Percentiles rank a stretch among this genome's conserved stretches.
Conservation (phyloP, 2,113 vertebrate genomes). For the Ptilorrhoa leucosticta region DNA sequence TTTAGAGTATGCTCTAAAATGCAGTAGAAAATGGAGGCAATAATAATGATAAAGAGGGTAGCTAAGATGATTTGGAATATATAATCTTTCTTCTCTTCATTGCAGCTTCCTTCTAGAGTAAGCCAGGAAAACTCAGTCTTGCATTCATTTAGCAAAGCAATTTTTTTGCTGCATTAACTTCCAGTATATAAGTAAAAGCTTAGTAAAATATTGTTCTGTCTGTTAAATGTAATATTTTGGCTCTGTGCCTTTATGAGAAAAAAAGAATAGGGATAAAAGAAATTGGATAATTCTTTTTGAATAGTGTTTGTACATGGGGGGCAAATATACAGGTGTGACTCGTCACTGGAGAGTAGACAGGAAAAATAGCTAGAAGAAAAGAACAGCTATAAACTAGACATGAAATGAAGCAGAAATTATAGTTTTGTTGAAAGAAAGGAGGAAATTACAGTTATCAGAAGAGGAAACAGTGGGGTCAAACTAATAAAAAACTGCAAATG, state of each 20-base stretch:
- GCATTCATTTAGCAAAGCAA: neutral
- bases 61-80: slow-evolving; percentile 51
- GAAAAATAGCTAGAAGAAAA: neutral
- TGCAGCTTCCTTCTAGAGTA: neutral
- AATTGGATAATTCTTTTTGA: neutral
- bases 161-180: neutral
- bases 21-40: slow-evolving; percentile 52
- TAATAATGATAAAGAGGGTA: slow-evolving; percentile 62
- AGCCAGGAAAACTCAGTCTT: neutral
- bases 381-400: neutral
- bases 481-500: neutral
- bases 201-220: neutral
- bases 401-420: neutral
- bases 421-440: neutral
- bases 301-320: neutral
- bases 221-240: neutral
- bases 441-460: neutral
- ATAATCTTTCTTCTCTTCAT: slow-evolving; percentile 16
- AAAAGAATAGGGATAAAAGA: neutral
- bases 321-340: neutral
- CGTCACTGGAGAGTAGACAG: neutral
- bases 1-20: slow-evolving; percentile 56
- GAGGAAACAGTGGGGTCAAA: neutral
- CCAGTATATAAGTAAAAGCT: neutral
- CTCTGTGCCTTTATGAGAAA: neutral